Base-by-base conservation (phyloP, 2,113 vertebrate species). In the Nannospalax galili region DNA sequence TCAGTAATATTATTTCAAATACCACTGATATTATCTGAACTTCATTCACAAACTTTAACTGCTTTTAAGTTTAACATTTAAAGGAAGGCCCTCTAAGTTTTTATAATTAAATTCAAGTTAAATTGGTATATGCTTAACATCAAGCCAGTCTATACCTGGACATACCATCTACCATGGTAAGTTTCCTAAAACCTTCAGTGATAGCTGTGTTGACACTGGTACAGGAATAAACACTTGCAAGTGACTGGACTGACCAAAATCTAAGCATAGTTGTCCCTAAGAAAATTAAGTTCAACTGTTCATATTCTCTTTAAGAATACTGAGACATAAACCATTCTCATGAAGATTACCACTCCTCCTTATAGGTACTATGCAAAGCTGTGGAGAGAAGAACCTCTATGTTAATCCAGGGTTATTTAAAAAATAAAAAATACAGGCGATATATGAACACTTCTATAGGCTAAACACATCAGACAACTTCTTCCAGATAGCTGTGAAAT, bases 1-100 rank as follows among this genome's bases (percentile, higher is more conserved):
- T 82, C 45, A 78, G 48, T 77, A 90, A 22, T 70, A 67, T 45
- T 94, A 80, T 40, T 94, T 77, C 62, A 84, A 88, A 74, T 45
- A 89, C 20, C 85, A 87, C 48, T 74, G 70, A 7, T 8, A 40
- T 56, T 81, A 77, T 45, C 81, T n/a, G 62, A 90, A 87, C 62
- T 17, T 48, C 19, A 42, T 77, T 95, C 69, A 70, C 22, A 22
- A 9, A 62, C 75, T 92, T 90, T 58, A 87, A 37, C 72, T 64
- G 82, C 6, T 78, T 26, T 74, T 93, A 62, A 74, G 28, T 64
- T 75, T 81, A 92, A 93, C 40, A 84, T 45, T 65, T 45, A 65
- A 84, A 45, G 32, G 48, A 91, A 93, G 70, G 65, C 45, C 37
- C 80, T 11, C 24, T 24, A 74, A 22, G n/a, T 32, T 79, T 52